These are phyloP conservation scores for Prosopocoilus inquinatus DNA, from an alignment of 2,888 invertebrate genomes.

Conservation along the genomic window DNA sequence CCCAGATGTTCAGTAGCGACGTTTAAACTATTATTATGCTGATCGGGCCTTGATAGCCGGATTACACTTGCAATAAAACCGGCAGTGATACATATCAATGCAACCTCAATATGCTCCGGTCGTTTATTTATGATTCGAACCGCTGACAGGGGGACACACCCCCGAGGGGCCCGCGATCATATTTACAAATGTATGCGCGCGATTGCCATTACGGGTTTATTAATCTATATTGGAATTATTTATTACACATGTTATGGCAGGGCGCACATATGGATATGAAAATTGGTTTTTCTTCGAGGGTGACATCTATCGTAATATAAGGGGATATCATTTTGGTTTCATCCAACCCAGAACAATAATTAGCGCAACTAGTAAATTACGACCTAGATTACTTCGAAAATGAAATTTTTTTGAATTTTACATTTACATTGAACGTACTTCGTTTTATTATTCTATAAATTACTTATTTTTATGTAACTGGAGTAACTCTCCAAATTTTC, in stretches of 20 bases:
- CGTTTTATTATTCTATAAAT: too few relatives aligned
- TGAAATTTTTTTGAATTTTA: too few relatives aligned
- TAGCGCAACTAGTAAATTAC: too few relatives aligned
- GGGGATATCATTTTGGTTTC: too few relatives aligned
- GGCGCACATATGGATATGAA: slow-evolving; percentile 7
- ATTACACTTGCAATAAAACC: slow-evolving; percentile 54
- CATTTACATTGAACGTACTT: too few relatives aligned
- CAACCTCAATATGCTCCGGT: slow-evolving; percentile 50
- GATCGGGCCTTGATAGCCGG: slow-evolving; percentile 52
- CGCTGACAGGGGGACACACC: slow-evolving; percentile 23
- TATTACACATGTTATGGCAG: slow-evolving; percentile 16
- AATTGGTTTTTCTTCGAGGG: slow-evolving; percentile 9
- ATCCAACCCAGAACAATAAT: too few relatives aligned
- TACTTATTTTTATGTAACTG: too few relatives aligned
- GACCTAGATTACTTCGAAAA: too few relatives aligned
- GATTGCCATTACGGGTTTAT: slow-evolving; percentile 8
- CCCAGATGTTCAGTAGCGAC: slow-evolving; percentile 47
- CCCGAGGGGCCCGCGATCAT: slow-evolving; percentile 11
- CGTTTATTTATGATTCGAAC: slow-evolving; percentile 44
- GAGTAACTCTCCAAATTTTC: too few relatives aligned
- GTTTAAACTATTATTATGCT: slow-evolving; percentile 53
- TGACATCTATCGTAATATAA: not conserved
- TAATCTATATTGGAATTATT: slow-evolving; percentile 15
- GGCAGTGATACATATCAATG: slow-evolving; percentile 52
- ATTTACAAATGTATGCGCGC: slow-evolving; percentile 15